Percentiles rank a stretch among this genome's conserved stretches.
Evolutionary conservation across 2,888 invertebrate genomes (phyloP).

Genomic region (Incurvaria masculella): DNA sequence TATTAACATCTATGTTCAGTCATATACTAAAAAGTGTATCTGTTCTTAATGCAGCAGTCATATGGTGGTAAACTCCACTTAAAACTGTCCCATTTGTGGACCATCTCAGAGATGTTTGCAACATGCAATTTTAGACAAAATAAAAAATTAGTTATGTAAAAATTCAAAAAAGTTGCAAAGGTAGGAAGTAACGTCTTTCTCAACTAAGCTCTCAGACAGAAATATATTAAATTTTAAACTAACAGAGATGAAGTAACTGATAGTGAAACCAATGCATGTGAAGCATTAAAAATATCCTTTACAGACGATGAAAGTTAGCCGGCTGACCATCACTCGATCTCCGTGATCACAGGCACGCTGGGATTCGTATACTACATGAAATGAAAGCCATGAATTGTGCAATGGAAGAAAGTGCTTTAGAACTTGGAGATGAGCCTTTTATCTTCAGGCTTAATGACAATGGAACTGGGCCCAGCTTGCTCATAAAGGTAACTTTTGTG

Average conservation of each 20-base stretch:
- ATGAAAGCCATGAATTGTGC: slow-evolving; percentile 34
- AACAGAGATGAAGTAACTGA: not conserved
- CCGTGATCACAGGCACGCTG: not conserved
- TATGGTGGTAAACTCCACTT: too few relatives aligned
- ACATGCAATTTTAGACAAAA: too few relatives aligned
- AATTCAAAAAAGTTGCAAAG: too few relatives aligned
- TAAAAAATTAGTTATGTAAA: too few relatives aligned
- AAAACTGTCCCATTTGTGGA: too few relatives aligned
- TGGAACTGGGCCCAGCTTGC: slow-evolving; percentile 68
- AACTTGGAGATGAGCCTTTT: slow-evolving; percentile 62
- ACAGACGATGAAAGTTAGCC: slow-evolving; percentile 2
- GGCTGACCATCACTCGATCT: slow-evolving; percentile 8
- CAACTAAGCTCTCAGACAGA: too few relatives aligned
- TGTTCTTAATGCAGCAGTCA: too few relatives aligned
- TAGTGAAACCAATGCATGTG: not conserved
- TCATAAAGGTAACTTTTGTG: slow-evolving; percentile 63
- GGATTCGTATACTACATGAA: slow-evolving; percentile 6
- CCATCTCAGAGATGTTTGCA: too few relatives aligned
- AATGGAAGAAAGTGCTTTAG: slow-evolving; percentile 30
- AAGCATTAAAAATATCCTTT: slow-evolving; percentile 1
- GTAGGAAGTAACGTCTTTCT: too few relatives aligned
- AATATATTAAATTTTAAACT: too few relatives aligned
- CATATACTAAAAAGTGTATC: too few relatives aligned
- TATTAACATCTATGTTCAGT: too few relatives aligned
- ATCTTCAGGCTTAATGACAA: slow-evolving; percentile 73